phyloP scores from a whole-genome alignment of 2,113 vertebrate genomes.

The Hemiscyllium ocellatum region DNA sequence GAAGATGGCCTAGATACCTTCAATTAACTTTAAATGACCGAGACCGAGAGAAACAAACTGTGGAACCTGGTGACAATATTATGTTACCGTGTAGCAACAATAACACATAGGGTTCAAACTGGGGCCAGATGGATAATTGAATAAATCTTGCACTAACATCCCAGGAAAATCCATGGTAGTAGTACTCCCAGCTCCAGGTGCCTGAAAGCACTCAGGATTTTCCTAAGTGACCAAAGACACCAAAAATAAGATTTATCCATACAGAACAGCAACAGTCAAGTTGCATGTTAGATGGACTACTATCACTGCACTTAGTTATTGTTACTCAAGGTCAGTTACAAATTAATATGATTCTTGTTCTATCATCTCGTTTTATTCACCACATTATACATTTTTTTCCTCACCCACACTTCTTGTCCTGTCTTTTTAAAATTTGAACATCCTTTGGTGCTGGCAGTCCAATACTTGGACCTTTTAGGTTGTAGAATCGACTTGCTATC shows the following conservation, averaged over 20 bases:
- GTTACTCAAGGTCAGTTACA: background rate
- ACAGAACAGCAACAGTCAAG: background rate
- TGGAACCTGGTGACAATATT: background rate
- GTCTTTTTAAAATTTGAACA: background rate
- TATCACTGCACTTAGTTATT: background rate
- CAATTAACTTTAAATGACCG: background rate
- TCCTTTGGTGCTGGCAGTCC: background rate
- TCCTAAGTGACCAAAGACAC: background rate
- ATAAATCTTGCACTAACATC: background rate
- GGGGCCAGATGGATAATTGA: background rate
- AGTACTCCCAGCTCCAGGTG: background rate
- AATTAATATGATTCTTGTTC: no score
- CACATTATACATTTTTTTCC: background rate
- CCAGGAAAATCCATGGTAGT: background rate
- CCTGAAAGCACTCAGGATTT: background rate
- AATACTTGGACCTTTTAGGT: background rate
- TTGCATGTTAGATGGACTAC: background rate
- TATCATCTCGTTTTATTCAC: background rate
- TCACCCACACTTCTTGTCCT: background rate
- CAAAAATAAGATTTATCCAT: background rate
- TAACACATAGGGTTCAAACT: background rate
- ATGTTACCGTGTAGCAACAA: background rate
- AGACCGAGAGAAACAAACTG: background rate
- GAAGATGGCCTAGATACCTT: background rate
- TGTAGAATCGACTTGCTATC: background rate